phyloP scores from a whole-genome alignment of 2,797 vertebrate species.

The Takifugu rubripes region DNA sequence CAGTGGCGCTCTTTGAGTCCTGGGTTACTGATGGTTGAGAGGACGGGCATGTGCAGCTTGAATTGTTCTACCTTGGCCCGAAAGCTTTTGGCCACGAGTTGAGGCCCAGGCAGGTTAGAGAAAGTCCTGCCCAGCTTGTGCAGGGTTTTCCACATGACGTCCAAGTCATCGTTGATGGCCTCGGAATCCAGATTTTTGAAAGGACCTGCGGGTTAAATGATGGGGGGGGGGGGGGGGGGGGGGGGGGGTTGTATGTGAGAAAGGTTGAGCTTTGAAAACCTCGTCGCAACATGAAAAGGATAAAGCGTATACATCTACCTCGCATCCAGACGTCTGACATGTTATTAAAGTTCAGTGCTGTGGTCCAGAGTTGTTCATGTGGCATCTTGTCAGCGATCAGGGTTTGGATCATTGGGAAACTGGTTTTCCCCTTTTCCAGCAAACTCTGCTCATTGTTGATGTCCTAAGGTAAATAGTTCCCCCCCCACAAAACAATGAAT shows the following conservation, averaged over 20 bases:
- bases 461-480: constrained; percentile 58
- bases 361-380: constrained; percentile 88
- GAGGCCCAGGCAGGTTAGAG: constrained; percentile 72
- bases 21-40: constrained; percentile 83
- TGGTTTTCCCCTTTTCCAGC: constrained; percentile 78
- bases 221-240: background rate
- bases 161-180: constrained; percentile 80
- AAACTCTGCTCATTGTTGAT: constrained; percentile 88
- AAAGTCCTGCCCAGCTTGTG: constrained; percentile 84
- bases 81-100: constrained; percentile 76
- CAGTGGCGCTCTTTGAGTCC: constrained; percentile 89
- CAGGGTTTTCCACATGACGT: constrained; percentile 84
- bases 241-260: no score
- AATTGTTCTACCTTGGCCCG: constrained; percentile 84
- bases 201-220: constrained; percentile 66
- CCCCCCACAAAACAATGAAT: background rate
- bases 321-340: constrained; percentile 89
- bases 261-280: background rate
- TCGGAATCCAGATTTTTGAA: constrained; percentile 80
- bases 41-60: constrained; percentile 82
- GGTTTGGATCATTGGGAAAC: constrained; percentile 81
- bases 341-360: constrained; percentile 79
- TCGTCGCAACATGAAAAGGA: background rate
- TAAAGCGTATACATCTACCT: constrained; percentile 64
- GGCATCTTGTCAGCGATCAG: constrained; percentile 81